Percentiles rank a stretch among this genome's conserved stretches.
phyloP scores from a whole-genome alignment of 2,797 vertebrate species.

The Avahi laniger region DNA sequence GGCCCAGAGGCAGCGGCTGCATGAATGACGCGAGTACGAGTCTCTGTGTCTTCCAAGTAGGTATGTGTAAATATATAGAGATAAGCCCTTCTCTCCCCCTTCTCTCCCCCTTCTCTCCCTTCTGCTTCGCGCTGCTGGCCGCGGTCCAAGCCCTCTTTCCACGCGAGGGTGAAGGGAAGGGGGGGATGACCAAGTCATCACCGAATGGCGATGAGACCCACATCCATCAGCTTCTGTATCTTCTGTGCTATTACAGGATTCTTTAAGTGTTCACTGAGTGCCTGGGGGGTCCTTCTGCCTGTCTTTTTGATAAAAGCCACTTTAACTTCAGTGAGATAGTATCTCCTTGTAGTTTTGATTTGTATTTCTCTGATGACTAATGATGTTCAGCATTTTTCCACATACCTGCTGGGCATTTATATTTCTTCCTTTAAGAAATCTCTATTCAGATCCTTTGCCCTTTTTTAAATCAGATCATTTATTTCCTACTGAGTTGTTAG shows the following conservation, averaged over 20 bases:
- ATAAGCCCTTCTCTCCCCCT: background rate
- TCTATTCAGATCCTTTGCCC: too few species aligned
- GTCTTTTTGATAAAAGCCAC: too few species aligned
- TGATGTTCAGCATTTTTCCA: too few species aligned
- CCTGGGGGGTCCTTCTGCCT: too few species aligned
- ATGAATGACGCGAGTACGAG: background rate
- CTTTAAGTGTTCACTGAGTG: constrained; percentile 95
- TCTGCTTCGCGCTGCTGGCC: constrained; percentile 9
- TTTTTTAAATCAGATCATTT: too few species aligned
- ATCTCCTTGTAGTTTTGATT: too few species aligned
- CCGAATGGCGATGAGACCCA: constrained; percentile 96
- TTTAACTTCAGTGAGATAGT: too few species aligned
- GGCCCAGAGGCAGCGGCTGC: constrained; percentile 54
- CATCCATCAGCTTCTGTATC: constrained; percentile 97
- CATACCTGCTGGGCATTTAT: too few species aligned
- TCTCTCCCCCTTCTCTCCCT: constrained; percentile 31
- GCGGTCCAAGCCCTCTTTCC: constrained; percentile 77
- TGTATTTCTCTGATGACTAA: too few species aligned
- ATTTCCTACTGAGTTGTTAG: too few species aligned
- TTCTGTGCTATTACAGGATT: constrained; percentile 97
- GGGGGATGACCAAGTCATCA: constrained; percentile 84
- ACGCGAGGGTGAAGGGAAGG: constrained; percentile 54
- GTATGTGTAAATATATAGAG: constrained; percentile 69
- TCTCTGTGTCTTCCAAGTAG: constrained; percentile 55
- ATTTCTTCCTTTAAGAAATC: too few species aligned